A percentile compares a stretch with the other conserved stretches of the same genome.
Evolutionary conservation across 2,888 invertebrate genomes (phyloP).

Genomic region (Drosophila prolongata): DNA sequence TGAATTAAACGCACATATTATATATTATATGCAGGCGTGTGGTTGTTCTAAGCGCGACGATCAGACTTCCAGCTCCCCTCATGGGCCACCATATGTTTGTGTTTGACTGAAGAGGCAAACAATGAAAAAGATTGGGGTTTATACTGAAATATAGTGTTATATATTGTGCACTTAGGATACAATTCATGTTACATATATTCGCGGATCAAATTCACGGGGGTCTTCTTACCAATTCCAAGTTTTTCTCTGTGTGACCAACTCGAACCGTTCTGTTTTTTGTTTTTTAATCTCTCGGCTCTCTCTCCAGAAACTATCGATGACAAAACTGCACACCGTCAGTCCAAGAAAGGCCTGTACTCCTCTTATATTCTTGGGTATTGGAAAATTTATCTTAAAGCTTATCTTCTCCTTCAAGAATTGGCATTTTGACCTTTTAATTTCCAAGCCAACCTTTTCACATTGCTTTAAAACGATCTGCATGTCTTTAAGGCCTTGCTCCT

Average conservation of each 20-base stretch:
- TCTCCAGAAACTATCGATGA: no score
- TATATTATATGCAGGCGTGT: no score
- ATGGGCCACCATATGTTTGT: neutral
- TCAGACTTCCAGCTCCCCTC: no score
- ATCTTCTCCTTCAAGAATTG: neutral
- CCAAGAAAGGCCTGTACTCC: neutral
- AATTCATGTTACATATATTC: neutral
- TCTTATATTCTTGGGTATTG: neutral
- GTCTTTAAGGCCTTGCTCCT: neutral
- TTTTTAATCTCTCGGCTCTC: no score
- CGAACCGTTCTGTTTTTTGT: no score
- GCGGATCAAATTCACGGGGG: neutral
- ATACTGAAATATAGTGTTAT: neutral
- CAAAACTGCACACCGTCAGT: no score
- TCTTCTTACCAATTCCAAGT: no score
- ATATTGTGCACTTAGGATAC: neutral
- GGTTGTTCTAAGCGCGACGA: no score
- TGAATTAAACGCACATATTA: no score
- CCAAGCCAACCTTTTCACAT: neutral
- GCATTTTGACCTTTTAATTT: neutral
- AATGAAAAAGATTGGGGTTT: neutral
- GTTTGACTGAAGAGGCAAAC: neutral
- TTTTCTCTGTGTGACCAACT: no score
- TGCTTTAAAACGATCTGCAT: neutral
- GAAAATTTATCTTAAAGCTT: constrained; percentile 1